These are phyloP conservation scores for Globodera ellingtonae DNA, from an alignment of 1,140 invertebrate species.

Conservation along the genomic window DNA sequence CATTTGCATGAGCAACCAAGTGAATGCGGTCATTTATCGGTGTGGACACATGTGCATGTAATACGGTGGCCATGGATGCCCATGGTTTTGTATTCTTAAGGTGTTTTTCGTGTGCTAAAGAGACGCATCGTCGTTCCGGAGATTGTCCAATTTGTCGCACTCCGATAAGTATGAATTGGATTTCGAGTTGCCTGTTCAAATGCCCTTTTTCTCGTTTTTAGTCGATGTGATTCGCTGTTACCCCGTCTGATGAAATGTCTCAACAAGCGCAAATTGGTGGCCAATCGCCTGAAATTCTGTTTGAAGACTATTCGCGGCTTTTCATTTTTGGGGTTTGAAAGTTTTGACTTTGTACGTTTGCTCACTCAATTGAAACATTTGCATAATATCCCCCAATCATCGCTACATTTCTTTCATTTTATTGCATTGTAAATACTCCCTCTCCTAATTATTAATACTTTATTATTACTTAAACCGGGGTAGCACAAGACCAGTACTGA, in stretches of 20 bases:
- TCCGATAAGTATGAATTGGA: conserved; percentile 28
- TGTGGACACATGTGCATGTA: conserved; percentile 45
- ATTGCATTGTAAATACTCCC: too few species aligned
- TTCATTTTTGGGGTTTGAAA: too few species aligned
- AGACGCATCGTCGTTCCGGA: conserved; percentile 40
- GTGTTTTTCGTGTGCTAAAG: conserved; percentile 43
- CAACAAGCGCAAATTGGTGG: too few species aligned
- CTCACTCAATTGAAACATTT: too few species aligned
- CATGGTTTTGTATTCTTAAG: conserved; percentile 3
- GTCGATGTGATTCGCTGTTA: conserved; percentile 34
- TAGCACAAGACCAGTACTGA: too few species aligned
- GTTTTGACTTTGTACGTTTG: too few species aligned
- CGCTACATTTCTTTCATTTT: too few species aligned
- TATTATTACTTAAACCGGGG: too few species aligned
- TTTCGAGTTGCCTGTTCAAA: not conserved
- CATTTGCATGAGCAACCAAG: conserved; percentile 42
- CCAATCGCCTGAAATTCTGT: too few species aligned
- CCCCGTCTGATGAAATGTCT: conserved; percentile 1
- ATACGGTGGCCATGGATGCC: not conserved
- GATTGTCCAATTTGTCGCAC: conserved; percentile 43
- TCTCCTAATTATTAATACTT: too few species aligned
- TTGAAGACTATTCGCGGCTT: too few species aligned
- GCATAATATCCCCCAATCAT: too few species aligned
- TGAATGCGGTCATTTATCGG: conserved; percentile 36
- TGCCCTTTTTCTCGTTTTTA: not conserved